Base-by-base conservation (phyloP, 2,888 invertebrate species). In the Adela reaumurella region DNA sequence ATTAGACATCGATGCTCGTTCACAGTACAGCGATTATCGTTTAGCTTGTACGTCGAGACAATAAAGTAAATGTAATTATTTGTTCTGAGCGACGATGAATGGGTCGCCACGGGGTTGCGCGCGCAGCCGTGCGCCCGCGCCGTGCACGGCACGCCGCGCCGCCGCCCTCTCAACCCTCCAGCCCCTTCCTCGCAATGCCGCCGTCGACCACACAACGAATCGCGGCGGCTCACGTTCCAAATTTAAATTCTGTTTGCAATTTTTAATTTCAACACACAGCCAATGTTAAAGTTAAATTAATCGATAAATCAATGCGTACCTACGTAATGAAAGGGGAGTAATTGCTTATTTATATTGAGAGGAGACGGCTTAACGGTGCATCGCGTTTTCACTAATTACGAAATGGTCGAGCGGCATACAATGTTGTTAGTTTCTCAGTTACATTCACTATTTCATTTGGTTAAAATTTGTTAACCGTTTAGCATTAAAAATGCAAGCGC, bases 271-370 rank as follows among this genome's bases (percentile, higher is more conserved):
- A 55, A 57, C 60, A 61, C n/a, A n/a, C 65, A 66, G 67, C 67
- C 67, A 66, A 64, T 64, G 65, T 64, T 60, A 58, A 35, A 60
- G 58, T 59, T 58, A 64, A 68, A 69, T 68, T 67, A 65, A 67
- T 60, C 65, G 60, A 69, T 69, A 69, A 68, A 68, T 68, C 67
- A 64, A 41, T 35, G 11, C 11, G 35, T 14, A 35, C 35, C 35
- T 35, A 35, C 35, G 35, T 35, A 35, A 35, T 35, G 35, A 35
- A 35, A 35, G 35, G 35, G 35, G 59, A 62, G 61, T 67, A 67
- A 68, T 67, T 66, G 65, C 63, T 64, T 67, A 65, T 68, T 68
- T 64, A 66, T 67, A 66, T 66, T 65, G 59, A 63, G 58, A 35
- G 6, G 35, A 35, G 35, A 8, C 6, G 35, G 24, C n/a, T n/a